A percentile compares a stretch with the other conserved stretches of the same genome.
phyloP scores from a whole-genome alignment of 2,113 vertebrate genomes.

The Trichomycterus rosablanca region DNA sequence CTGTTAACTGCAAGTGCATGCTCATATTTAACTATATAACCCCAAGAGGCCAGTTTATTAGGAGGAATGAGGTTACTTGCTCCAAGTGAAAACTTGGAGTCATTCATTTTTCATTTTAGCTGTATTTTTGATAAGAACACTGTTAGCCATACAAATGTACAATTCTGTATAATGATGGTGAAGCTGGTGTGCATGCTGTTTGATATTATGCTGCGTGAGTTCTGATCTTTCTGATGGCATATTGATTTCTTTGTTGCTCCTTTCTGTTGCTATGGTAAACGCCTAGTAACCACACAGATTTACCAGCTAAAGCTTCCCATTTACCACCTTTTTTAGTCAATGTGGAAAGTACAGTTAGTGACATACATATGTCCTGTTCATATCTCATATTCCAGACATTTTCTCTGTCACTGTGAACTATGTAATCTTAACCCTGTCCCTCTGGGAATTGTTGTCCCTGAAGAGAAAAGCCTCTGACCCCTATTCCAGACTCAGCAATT shows the following conservation, averaged over 20 bases:
- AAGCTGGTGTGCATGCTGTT: too few species aligned
- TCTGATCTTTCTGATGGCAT: conserved; percentile 7
- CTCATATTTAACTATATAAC: conserved; percentile 28
- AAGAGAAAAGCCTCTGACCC: background rate
- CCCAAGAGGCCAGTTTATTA: conserved; percentile 20
- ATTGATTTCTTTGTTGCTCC: conserved; percentile 36
- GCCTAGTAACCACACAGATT: conserved; percentile 31
- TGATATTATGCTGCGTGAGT: conserved; percentile 8
- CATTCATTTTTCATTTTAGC: too few species aligned
- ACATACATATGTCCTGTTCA: background rate
- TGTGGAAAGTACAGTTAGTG: too few species aligned
- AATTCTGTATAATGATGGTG: too few species aligned
- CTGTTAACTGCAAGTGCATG: conserved; percentile 6
- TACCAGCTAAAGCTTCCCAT: too few species aligned
- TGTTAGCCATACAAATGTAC: too few species aligned
- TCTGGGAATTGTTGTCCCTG: conserved; percentile 26
- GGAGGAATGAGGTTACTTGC: conserved; percentile 6
- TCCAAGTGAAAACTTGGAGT: background rate
- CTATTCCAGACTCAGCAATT: too few species aligned
- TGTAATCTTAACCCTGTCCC: conserved; percentile 8
- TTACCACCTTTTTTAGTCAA: too few species aligned
- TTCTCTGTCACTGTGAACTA: conserved; percentile 15
- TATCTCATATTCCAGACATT: background rate
- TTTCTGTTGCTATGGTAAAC: conserved; percentile 31
- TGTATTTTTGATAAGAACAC: too few species aligned